Base-by-base conservation (phyloP, 2,888 invertebrate species). In the Spodoptera exigua region DNA sequence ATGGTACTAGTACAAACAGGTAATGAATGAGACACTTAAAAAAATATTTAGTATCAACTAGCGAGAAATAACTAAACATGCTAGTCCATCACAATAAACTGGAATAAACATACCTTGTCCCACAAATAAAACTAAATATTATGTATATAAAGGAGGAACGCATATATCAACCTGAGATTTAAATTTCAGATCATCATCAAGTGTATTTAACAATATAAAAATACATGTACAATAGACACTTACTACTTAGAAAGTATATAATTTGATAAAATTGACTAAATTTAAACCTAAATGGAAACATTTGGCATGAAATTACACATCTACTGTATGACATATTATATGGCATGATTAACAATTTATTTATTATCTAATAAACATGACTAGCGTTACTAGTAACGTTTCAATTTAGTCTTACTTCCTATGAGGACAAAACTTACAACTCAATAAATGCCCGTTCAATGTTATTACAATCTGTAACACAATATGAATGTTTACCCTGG, bases 311-410 rank as follows among this genome's bases (percentile, higher is more conserved):
- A 66, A 75, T 78, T 74, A 76, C 71, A 79, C 70, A 70, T 60
- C 70, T 77, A 78, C 71, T 68, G 55, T 66, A 71, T 74, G 68
- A 78, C 74, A 77, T 62, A 70, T 66, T 59, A 72, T 71, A 78
- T 78, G 76, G 79, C 81, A 70, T 78, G 62, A 76, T 58, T 74
- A 78, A 70, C 72, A 67, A 69, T 76, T 75, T 71, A 67, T 53
- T 56, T 72, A 67, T 53, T 55, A 74, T 68, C 55, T 74, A 77
- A 79, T 76, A 76, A 63, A 76, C 70, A 76, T 86, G 87, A 87
- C 87, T 86, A 87, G 87, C 83, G 76, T 77, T 79, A 79, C 81
- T 85, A 84, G 84, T 83, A 84, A 85, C 82, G 75, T 77, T 72
- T 72, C 67, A 71, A 74, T 75, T 59, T 76, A 65, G 73, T 58